Evolutionary conservation across 2,888 invertebrate species (phyloP).

Genomic region (Fissipunctia ypsillon): DNA sequence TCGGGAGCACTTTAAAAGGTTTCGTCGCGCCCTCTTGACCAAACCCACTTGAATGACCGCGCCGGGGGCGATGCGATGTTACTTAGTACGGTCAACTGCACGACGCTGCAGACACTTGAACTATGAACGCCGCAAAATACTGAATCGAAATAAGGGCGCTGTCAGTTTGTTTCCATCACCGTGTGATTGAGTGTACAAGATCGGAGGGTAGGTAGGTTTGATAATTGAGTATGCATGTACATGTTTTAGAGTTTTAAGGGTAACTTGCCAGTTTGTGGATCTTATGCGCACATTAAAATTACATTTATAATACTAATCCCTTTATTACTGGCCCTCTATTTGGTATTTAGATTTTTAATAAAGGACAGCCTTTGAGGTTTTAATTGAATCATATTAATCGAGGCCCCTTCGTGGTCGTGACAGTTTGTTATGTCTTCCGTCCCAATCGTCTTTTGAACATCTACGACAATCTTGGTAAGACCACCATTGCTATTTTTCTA

Average conservation of each 20-base stretch:
- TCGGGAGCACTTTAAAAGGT: conserved; percentile 58
- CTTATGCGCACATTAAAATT: conserved; percentile 16
- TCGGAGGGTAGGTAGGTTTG: conserved; percentile 5
- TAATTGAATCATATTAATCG: not conserved
- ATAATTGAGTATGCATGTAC: conserved; percentile 40
- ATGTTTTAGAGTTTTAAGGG: conserved; percentile 23
- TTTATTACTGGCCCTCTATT: not conserved
- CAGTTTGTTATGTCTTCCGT: not conserved
- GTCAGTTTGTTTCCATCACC: not conserved
- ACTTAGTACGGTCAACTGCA: not conserved
- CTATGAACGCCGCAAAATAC: conserved; percentile 15
- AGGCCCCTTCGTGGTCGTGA: not conserved
- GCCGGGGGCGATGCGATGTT: conserved; percentile 31
- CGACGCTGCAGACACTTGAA: not conserved
- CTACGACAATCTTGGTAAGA: not conserved
- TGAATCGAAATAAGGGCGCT: not conserved
- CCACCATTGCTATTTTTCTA: not conserved
- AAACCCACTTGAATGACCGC: conserved; percentile 38
- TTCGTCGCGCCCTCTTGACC: conserved; percentile 62
- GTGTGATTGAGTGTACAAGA: conserved; percentile 2
- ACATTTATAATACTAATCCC: conserved; percentile 22
- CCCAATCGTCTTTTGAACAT: not conserved
- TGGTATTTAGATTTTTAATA: not conserved
- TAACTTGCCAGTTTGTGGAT: conserved; percentile 28
- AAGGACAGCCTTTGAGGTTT: not conserved